Conservation (phyloP, 2,888 invertebrate genomes). For the Priocnemis perturbator region DNA sequence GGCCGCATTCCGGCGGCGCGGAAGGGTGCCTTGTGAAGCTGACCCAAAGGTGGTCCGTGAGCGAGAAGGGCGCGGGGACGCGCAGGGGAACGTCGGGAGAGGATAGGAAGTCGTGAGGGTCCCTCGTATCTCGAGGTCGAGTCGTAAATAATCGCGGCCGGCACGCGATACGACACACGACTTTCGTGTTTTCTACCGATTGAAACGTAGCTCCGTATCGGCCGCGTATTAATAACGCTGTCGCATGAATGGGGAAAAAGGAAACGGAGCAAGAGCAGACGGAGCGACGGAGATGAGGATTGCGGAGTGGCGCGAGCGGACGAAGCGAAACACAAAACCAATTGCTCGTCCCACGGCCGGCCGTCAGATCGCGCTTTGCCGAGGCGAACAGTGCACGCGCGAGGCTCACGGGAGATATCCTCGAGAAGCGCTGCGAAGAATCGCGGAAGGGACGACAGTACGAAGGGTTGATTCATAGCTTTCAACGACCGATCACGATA, state of each 20-base stretch:
- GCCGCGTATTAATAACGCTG: slow-evolving; percentile 39
- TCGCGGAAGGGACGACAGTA: too few species aligned
- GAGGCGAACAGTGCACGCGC: too few species aligned
- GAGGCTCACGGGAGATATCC: too few species aligned
- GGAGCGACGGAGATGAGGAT: not conserved
- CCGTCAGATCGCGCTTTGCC: too few species aligned
- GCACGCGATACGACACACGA: slow-evolving; percentile 35
- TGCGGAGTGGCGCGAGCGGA: not conserved
- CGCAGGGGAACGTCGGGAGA: not conserved
- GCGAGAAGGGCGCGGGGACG: not conserved
- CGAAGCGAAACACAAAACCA: not conserved
- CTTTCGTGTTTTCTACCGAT: slow-evolving; percentile 32
- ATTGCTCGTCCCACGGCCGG: not conserved
- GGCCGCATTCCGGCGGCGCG: slow-evolving; percentile 6
- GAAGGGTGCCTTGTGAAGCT: slow-evolving; percentile 11
- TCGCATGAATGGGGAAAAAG: not conserved
- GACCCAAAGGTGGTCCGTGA: slow-evolving; percentile 8
- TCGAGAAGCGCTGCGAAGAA: too few species aligned
- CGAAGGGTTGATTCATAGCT: too few species aligned
- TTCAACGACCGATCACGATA: too few species aligned
- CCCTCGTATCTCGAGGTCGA: slow-evolving; percentile 12
- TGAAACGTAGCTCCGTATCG: slow-evolving; percentile 34
- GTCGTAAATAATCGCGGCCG: slow-evolving; percentile 33
- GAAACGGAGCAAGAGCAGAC: not conserved
- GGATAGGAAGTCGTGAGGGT: slow-evolving; percentile 24